Base-by-base conservation (phyloP, 2,113 vertebrate species). In the Eretmochelys imbricata region DNA sequence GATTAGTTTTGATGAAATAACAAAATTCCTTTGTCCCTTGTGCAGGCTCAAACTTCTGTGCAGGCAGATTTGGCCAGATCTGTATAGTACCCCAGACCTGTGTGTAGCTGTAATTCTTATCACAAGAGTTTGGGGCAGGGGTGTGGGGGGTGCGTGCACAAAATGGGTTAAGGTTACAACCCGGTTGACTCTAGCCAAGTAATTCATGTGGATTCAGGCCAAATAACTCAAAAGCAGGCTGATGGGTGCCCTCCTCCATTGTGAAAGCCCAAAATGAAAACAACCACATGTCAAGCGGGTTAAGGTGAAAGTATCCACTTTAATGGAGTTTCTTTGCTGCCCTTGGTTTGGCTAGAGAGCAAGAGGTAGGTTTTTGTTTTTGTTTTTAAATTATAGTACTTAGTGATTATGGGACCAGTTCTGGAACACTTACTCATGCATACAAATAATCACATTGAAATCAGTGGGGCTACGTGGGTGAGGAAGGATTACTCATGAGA, bases 1-100 rank as follows among this genome's bases (percentile, higher is more conserved):
- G 96, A 97, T 97, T 95, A 50, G 89, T 96, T 98, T 93, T 97
- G 97, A 98, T 97, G 91, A 92, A 94, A 95, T 65, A 97, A 97
- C 97, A 97, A 97, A 94, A 96, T 94, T 96, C 93, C 94, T 98
- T 98, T 98, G 57, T 0, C n/a, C 80, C 83, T 84, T 25, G 75
- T 31, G 0, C 31, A 1, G 1, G 87, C 50, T 79, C 89, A 65
- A 91, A 92, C 95, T 89, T 29, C 92, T 91, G 65, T 5, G 5
- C 16, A 1, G 97, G 94, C 91, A 16, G 80, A 54, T 76, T 72
- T 0, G 35, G 93, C 94, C 96, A 95, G 96, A 96, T 96, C 94
- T 72, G 72, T 1, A 24, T 78, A 1, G 3, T 79, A 85, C 88
- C 2, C 53, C 1, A 16, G 86, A 85, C 62, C 96, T 90, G 88